Conservation (phyloP, 2,888 invertebrate genomes). For the Papilio demoleus region DNA sequence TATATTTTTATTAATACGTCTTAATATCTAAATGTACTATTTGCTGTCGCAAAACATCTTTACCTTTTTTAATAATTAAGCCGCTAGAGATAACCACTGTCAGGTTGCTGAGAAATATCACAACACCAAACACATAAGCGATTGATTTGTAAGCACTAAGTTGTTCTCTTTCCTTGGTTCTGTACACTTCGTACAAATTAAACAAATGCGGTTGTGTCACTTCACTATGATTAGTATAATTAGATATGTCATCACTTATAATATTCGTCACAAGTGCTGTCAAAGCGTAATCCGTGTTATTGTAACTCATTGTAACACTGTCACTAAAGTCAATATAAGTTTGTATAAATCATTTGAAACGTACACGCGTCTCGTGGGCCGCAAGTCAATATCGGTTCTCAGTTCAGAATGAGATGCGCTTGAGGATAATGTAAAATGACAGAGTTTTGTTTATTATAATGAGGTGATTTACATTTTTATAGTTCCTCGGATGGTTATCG, state of each 20-base stretch:
- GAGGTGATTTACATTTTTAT: conserved; percentile 67
- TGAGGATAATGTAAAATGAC: conserved; percentile 56
- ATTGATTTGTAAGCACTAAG: conserved; percentile 79
- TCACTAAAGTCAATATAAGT: conserved; percentile 27
- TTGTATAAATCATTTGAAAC: conserved; percentile 31
- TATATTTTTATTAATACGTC: too few relatives aligned
- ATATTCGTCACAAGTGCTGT: conserved; percentile 56
- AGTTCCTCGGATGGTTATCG: conserved; percentile 52
- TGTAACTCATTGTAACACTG: conserved; percentile 41
- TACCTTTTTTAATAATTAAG: conserved; percentile 85
- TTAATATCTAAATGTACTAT: too few relatives aligned
- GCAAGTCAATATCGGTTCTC: conserved; percentile 62
- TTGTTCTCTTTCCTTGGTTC: conserved; percentile 66
- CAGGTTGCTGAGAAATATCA: conserved; percentile 84
- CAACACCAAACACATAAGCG: conserved; percentile 80
- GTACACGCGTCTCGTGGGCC: conserved; percentile 36
- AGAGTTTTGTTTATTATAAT: conserved; percentile 63
- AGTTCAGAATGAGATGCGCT: conserved; percentile 61
- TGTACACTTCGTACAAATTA: conserved; percentile 68
- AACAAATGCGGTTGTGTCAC: conserved; percentile 56
- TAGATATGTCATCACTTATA: conserved; percentile 58
- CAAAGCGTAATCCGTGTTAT: conserved; percentile 10
- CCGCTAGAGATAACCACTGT: conserved; percentile 87
- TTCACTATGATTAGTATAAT: conserved; percentile 62
- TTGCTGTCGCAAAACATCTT: conserved; percentile 43